A percentile compares a stretch with the other conserved stretches of the same genome.
These are phyloP conservation scores for Tanytarsus gracilentus DNA, from an alignment of 2,888 invertebrate species.

Conservation along the genomic window DNA sequence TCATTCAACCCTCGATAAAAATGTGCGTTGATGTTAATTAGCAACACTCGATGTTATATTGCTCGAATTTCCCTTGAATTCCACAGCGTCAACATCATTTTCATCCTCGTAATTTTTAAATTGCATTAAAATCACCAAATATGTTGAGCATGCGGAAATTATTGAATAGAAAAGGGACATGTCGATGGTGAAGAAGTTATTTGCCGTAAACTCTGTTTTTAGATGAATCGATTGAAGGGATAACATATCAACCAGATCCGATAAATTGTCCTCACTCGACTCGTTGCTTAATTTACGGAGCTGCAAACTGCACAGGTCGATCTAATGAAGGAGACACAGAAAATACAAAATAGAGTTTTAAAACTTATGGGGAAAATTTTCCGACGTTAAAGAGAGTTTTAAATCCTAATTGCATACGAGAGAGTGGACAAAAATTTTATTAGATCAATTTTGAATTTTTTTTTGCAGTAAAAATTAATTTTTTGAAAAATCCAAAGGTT, in stretches of 20 bases:
- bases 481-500: no score
- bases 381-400: no score
- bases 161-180: conserved; percentile 25
- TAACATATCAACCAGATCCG: conserved; percentile 22
- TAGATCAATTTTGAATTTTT: no score
- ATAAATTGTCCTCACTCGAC: conserved; percentile 15
- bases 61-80: not conserved
- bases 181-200: conserved; percentile 26
- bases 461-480: no score
- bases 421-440: no score
- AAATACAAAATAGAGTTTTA: not conserved
- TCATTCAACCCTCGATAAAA: not conserved
- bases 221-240: conserved; percentile 25
- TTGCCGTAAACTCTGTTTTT: conserved; percentile 26
- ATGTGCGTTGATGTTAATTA: not conserved
- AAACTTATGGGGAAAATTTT: no score
- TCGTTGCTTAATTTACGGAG: conserved; percentile 14
- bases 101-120: conserved; percentile 28
- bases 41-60: not conserved
- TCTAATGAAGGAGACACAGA: not conserved
- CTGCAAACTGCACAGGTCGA: not conserved
- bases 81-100: not conserved
- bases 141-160: conserved; percentile 24
- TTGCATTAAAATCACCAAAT: conserved; percentile 28
- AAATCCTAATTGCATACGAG: no score